phyloP scores from a whole-genome alignment of 2,888 invertebrate genomes.

The Drosophila affinis region DNA sequence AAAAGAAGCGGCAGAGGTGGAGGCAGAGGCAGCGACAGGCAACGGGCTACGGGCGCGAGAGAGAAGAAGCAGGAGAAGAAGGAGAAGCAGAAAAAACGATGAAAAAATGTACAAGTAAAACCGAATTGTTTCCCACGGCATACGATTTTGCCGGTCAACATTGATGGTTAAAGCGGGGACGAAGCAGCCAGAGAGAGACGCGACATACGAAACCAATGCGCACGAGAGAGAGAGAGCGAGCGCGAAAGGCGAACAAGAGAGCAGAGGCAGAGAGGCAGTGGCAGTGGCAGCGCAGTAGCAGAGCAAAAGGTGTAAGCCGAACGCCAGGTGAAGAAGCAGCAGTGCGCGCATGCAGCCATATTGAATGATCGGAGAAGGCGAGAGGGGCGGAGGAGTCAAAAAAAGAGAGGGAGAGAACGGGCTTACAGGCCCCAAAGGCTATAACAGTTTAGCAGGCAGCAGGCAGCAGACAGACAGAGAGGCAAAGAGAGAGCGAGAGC shows the following conservation, averaged over 20 bases:
- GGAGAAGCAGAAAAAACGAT: constrained; percentile 63
- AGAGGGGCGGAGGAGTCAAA: constrained; percentile 12
- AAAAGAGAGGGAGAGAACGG: constrained; percentile 41
- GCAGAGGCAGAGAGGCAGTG: constrained; percentile 43
- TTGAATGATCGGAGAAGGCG: constrained; percentile 51
- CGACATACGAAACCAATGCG: constrained; percentile 35
- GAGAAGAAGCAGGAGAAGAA: constrained; percentile 43
- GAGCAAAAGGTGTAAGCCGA: constrained; percentile 75
- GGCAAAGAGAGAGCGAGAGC: constrained; percentile 17
- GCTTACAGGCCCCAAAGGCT: constrained; percentile 59
- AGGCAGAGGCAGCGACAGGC: constrained; percentile 51
- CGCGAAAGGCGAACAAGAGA: constrained; percentile 39
- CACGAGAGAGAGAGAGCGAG: constrained; percentile 30
- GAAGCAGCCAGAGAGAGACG: constrained; percentile 15
- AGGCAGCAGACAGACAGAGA: constrained; percentile 23
- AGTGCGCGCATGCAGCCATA: constrained; percentile 64
- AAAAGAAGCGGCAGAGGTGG: constrained; percentile 42
- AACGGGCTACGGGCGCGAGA: constrained; percentile 50
- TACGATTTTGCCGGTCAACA: constrained; percentile 85
- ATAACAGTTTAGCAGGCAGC: constrained; percentile 69
- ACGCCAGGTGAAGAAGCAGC: constrained; percentile 78
- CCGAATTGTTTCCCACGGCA: constrained; percentile 85
- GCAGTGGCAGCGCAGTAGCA: constrained; percentile 27
- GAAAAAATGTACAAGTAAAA: constrained; percentile 82
- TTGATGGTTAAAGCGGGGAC: constrained; percentile 78